Evolutionary conservation across 2,797 vertebrate genomes (phyloP), one percentile per base, ranked within the genome.

Genomic region (Falco cherrug): DNA sequence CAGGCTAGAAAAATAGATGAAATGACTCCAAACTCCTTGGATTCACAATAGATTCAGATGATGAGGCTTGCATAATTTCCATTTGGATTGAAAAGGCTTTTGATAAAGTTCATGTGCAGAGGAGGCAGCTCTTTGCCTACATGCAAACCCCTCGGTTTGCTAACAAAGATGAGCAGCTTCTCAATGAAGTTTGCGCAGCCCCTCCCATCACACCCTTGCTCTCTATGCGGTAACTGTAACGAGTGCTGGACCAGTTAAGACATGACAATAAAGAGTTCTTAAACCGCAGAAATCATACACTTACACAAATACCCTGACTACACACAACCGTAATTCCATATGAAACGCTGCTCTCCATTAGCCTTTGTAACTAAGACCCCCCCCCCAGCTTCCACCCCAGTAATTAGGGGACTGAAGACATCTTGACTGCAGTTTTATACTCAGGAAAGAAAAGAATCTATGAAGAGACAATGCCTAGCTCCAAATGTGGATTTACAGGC

Each of bases 171-270:
- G 16, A 50, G 61, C 0, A n/a, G 24, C 22, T 3, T 9, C 63
- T 13, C 28, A 4, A 5, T 5, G 39, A 45, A 11, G 60, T 9
- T 11, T 59, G 65, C 59, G 3, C 13, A 3, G 56, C 16, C 60
- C 57, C n/a, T 28, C 71, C n/a, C 39, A 29, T 35, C 51, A 17
- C 64, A 21, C 21, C 45, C 19, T 51, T 5, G 6, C 37, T 6
- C 76, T 25, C 77, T 6, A 2, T 3, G 6, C 13, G 13, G 1
- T 7, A 56, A 9, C 80, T 19, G 31, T 7, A 17, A 24, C 0
- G 2, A 41, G 51, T 4, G 20, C 61, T 68, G 68, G 45, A 6
- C 28, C 54, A 19, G 54, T 24, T 11, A 35, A 45, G 16, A 31
- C 68, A 18, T 2, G 25, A n/a, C 57, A 13, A 33, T 10, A 28